Conservation (phyloP, 1,140 invertebrate genomes). For the Drosophila mojavensis region DNA sequence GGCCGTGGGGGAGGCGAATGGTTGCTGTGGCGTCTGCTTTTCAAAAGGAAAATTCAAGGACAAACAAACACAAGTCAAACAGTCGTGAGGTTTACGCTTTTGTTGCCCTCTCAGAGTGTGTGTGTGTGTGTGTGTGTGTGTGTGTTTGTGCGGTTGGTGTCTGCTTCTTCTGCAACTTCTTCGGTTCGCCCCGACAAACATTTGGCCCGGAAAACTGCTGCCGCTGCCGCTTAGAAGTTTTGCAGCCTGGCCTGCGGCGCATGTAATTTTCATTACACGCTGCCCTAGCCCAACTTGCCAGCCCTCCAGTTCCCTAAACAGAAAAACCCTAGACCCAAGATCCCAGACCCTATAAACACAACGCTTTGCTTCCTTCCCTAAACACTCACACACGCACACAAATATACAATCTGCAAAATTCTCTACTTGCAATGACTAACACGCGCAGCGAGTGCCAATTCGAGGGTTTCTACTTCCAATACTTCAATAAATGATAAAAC, state of each 20-base stretch:
- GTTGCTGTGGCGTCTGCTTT: conserved; percentile 37
- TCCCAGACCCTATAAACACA: conserved; percentile 17
- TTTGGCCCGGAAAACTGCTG: conserved; percentile 31
- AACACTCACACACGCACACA: neutral
- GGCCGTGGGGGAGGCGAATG: neutral
- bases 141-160: conserved; percentile 19
- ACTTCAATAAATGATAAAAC: neutral
- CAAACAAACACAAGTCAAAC: conserved; percentile 78
- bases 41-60: conserved; percentile 72
- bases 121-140: conserved; percentile 21
- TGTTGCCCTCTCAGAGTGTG: conserved; percentile 24
- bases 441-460: conserved; percentile 16
- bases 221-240: conserved; percentile 63
- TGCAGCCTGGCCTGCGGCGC: conserved; percentile 32
- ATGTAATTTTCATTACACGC: conserved; percentile 73
- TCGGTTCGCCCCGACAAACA: conserved; percentile 20
- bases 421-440: conserved; percentile 41
- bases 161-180: conserved; percentile 14
- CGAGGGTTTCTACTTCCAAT: conserved; percentile 19
- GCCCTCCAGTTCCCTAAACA: neutral
- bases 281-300: conserved; percentile 15
- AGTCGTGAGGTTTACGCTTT: conserved; percentile 51
- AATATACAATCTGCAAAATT: conserved; percentile 3
- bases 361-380: neutral
- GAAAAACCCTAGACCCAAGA: conserved; percentile 8